These are phyloP conservation scores for Lithophane socia DNA, from an alignment of 2,888 invertebrate species.

Conservation along the genomic window DNA sequence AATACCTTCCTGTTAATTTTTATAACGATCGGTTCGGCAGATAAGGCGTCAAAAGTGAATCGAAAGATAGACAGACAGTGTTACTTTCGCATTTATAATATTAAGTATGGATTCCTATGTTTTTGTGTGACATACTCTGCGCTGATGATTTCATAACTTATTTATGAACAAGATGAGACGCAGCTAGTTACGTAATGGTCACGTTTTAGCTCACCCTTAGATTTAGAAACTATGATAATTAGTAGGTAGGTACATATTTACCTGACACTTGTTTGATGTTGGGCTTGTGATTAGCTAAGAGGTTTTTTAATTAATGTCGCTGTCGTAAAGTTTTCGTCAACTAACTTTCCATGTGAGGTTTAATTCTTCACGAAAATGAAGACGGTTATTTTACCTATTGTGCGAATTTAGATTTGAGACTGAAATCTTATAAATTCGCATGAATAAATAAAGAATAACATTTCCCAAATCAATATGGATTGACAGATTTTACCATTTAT, in stretches of 20 bases:
- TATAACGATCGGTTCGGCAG: background rate
- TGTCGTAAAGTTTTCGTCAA: background rate
- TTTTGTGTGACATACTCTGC: slow-evolving; percentile 53
- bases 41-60: background rate
- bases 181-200: slow-evolving; percentile 51
- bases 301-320: background rate
- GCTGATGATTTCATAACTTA: slow-evolving; percentile 60
- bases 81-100: background rate
- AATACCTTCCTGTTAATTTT: background rate
- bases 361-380: background rate
- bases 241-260: slow-evolving; percentile 17
- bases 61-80: background rate
- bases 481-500: background rate
- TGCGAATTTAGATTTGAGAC: background rate
- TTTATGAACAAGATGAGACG: slow-evolving; percentile 53
- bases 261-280: slow-evolving; percentile 18
- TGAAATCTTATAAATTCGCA: background rate
- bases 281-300: slow-evolving; percentile 6
- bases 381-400: background rate
- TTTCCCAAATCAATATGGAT: too few species aligned
- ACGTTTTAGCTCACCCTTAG: slow-evolving; percentile 40
- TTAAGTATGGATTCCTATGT: slow-evolving; percentile 23
- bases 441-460: too few species aligned
- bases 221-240: slow-evolving; percentile 50
- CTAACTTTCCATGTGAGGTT: background rate